Evolutionary conservation across 2,113 vertebrate genomes (phyloP).

Genomic region (Vombatus ursinus): DNA sequence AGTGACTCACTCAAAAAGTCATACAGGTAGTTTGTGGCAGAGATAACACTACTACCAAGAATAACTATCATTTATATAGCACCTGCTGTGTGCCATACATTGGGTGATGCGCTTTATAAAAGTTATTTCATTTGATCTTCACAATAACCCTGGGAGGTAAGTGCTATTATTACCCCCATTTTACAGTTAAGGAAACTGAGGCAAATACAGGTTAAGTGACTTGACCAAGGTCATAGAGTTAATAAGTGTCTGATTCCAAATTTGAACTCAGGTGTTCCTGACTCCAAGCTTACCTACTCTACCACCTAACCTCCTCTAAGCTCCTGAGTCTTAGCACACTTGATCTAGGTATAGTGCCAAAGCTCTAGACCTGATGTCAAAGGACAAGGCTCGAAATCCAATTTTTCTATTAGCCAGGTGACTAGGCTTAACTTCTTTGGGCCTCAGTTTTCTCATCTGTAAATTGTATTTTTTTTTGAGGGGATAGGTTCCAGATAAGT

Average conservation of each 20-base stretch:
- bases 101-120: neutral
- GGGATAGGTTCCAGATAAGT: too few species aligned
- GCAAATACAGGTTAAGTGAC: neutral
- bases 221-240: neutral
- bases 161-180: neutral
- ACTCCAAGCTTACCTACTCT: too few species aligned
- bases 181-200: neutral
- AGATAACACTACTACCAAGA: neutral
- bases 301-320: too few species aligned
- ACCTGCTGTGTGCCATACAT: neutral
- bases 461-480: too few species aligned
- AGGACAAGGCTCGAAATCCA: too few species aligned
- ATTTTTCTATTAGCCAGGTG: too few species aligned
- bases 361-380: too few species aligned
- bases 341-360: too few species aligned
- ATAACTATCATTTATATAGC: neutral
- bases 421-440: too few species aligned
- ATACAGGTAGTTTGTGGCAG: neutral
- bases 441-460: too few species aligned
- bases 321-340: too few species aligned
- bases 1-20: neutral
- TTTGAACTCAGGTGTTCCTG: too few species aligned
- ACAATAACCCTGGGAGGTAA: neutral
- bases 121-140: neutral
- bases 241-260: neutral